Conservation (phyloP, 1,140 invertebrate genomes). For the Drosophila baimaii region DNA sequence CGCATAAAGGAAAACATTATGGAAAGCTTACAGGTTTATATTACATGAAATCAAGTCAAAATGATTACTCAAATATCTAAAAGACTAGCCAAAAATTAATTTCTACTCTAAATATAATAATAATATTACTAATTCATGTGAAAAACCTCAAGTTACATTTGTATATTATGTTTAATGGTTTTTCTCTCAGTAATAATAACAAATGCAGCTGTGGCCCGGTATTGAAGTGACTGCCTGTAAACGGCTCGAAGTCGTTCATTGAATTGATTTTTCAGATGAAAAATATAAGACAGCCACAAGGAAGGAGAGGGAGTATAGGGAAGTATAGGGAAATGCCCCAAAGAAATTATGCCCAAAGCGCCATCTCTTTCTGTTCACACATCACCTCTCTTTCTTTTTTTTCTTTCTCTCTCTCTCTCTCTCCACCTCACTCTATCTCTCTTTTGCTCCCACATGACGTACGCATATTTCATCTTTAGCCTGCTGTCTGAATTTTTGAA, state of each 20-base stretch:
- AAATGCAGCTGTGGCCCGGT: slow-evolving; percentile 57
- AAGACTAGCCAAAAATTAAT: too few species aligned
- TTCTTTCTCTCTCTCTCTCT: background rate
- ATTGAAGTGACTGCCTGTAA: slow-evolving; percentile 25
- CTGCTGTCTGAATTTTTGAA: slow-evolving; percentile 54
- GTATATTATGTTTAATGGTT: background rate
- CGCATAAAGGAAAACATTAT: background rate
- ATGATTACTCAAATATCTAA: too few species aligned
- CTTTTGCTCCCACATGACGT: slow-evolving; percentile 7
- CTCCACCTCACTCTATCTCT: too few species aligned
- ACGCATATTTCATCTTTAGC: slow-evolving; percentile 72
- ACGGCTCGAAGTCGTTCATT: slow-evolving; percentile 59
- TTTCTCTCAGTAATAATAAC: slow-evolving; percentile 28
- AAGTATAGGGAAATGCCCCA: slow-evolving; percentile 7
- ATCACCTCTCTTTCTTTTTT: background rate
- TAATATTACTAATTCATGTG: too few species aligned
- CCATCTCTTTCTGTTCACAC: slow-evolving; percentile 12
- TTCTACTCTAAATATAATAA: too few species aligned
- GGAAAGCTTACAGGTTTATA: background rate
- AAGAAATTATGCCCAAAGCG: slow-evolving; percentile 22
- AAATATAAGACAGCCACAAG: slow-evolving; percentile 62
- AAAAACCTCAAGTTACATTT: background rate
- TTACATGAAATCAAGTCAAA: too few species aligned
- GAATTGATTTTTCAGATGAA: slow-evolving; percentile 71
- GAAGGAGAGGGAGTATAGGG: slow-evolving; percentile 19